Base-by-base conservation (phyloP, 2,113 vertebrate species). In the Psophia crepitans region DNA sequence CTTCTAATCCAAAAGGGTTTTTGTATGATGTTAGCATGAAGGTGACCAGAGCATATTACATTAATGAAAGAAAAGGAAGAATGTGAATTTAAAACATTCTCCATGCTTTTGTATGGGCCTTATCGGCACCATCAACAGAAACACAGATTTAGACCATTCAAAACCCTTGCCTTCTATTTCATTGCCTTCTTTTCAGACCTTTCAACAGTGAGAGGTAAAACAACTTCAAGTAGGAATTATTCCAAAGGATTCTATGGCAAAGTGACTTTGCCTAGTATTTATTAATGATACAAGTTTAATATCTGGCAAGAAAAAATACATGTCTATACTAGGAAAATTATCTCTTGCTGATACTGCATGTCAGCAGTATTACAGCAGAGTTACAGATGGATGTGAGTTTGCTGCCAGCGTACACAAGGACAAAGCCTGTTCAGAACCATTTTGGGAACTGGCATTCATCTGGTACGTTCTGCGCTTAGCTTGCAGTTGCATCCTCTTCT, bases 321-420 rank as follows among this genome's bases (percentile, higher is more conserved):
- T 75, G 66, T 73, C 69, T 93, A 8, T 60, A 32, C 33, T 82
- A 68, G 49, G 66, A 91, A 91, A 96, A 94, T 91, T 87, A 86
- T 88, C 85, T 90, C 63, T 86, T 96, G 79, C 58, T 95, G 96
- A 86, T 95, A 92, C 12, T 46, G 76, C 44, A 56, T 91, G 82
- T 96, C 85, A 90, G 82, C 85, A 90, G 48, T n/a, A 63, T 74
- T 86, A 71, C 82, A 94, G 49, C 90, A 88, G 79, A 69, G 66
- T 83, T 71, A 26, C 26, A 57, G 75, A 79, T 91, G 44, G 86
- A 70, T 83, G 71, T 88, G 88, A 28, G 56, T 86, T 92, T 80
- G 37, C 63, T 94, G 90, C 90, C 89, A 95, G 87, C 57, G 39
- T 32, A 53, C 56, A 78, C 90, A 88, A 94, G 71, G 85, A 83